phyloP scores from a whole-genome alignment of 2,888 invertebrate genomes.

The Myopa tessellatipennis region DNA sequence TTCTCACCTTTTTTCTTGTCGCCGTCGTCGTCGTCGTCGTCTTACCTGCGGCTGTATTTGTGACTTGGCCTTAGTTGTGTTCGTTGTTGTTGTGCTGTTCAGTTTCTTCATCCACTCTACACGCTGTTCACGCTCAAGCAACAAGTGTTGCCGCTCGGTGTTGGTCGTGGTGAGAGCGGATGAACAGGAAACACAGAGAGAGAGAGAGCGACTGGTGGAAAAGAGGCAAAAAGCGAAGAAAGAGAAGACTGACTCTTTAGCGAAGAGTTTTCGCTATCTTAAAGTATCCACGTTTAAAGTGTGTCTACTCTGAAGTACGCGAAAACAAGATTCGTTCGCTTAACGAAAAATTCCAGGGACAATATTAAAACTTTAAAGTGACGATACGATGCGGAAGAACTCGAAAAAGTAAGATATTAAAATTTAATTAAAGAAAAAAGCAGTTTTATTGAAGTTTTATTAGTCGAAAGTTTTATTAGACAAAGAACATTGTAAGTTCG shows the following conservation, averaged over 20 bases:
- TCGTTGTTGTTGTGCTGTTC: constrained; percentile 16
- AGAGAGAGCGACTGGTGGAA: constrained; percentile 4
- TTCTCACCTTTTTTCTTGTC: not conserved
- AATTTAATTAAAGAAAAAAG: too few species aligned
- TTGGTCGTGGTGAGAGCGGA: not conserved
- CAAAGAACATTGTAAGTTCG: too few species aligned
- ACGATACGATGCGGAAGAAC: too few species aligned
- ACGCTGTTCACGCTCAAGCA: constrained; percentile 4
- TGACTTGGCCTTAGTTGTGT: not conserved
- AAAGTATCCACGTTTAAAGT: too few species aligned
- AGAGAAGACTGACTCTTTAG: not conserved
- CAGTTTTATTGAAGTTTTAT: too few species aligned
- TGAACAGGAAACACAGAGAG: not conserved
- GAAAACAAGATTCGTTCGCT: not conserved
- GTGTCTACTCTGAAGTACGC: not conserved
- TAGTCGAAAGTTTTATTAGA: too few species aligned
- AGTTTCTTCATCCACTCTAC: not conserved
- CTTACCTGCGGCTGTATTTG: not conserved
- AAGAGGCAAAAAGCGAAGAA: not conserved
- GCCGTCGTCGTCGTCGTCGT: constrained; percentile 4
- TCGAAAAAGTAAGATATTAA: too few species aligned
- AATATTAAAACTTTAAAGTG: not conserved
- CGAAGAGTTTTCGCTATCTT: not conserved
- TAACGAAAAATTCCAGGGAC: not conserved
- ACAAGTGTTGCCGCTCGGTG: not conserved